phyloP scores from a whole-genome alignment of 2,888 invertebrate species.

The Lydus trimaculatus region DNA sequence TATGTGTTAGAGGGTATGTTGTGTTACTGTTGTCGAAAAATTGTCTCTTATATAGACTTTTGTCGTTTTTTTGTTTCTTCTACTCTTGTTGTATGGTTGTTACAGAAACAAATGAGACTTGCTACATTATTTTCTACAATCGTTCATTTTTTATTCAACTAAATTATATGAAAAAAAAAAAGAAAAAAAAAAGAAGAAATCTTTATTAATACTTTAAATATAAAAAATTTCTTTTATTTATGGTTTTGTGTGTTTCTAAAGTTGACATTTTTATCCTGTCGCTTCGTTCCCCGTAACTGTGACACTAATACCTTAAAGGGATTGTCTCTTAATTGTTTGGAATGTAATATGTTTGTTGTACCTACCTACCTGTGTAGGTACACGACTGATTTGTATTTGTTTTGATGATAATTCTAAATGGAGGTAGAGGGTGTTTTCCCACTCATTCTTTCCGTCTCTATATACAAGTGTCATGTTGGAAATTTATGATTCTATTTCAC shows the following conservation, averaged over 20 bases:
- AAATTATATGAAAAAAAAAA: background rate
- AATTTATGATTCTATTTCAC: too few species aligned
- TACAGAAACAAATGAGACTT: background rate
- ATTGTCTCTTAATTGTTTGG: slow-evolving; percentile 31
- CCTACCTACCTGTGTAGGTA: too few species aligned
- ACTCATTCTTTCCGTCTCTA: too few species aligned
- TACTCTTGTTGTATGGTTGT: background rate
- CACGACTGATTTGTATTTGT: background rate
- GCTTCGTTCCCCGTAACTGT: background rate
- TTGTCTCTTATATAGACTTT: slow-evolving; percentile 16
- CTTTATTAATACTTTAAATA: background rate
- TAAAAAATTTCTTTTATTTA: too few species aligned
- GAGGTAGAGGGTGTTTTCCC: too few species aligned
- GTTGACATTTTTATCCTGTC: slow-evolving; percentile 23
- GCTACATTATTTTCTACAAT: slow-evolving; percentile 15
- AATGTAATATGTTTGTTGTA: too few species aligned
- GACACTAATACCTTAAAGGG: slow-evolving; percentile 28
- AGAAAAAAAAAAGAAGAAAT: background rate
- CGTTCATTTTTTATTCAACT: background rate
- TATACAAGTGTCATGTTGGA: too few species aligned
- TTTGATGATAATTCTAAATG: background rate
- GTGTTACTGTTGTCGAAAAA: slow-evolving; percentile 10
- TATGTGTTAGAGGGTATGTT: too few species aligned
- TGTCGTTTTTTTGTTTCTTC: background rate
- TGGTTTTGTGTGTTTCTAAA: background rate